Conservation (phyloP, 2,797 vertebrate species). For the Crax fasciolata region DNA sequence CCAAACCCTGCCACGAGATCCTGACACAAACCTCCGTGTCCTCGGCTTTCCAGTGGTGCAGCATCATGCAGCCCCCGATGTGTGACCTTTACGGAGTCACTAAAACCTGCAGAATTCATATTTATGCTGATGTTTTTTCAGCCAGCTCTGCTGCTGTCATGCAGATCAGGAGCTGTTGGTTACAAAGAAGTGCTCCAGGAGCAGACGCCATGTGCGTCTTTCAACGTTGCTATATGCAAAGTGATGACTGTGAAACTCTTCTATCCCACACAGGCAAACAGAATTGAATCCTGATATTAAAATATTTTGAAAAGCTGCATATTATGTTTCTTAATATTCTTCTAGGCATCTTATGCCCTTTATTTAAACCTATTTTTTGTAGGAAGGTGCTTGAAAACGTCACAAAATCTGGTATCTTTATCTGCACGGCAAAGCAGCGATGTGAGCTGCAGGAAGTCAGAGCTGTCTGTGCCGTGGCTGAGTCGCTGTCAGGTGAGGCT, state of each 20-base stretch:
- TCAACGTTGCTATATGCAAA: not conserved
- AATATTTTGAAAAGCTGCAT: not conserved
- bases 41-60: no score
- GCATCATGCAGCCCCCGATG: no score
- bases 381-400: not conserved
- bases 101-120: not conserved
- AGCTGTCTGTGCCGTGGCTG: not conserved
- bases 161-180: not conserved
- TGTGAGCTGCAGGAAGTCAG: not conserved
- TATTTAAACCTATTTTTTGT: not conserved
- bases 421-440: not conserved
- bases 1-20: no score
- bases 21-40: no score
- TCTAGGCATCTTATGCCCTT: not conserved
- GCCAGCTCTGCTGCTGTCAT: not conserved
- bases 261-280: fast-evolving
- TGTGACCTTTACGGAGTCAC: not conserved
- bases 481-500: conserved; percentile 4
- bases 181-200: not conserved
- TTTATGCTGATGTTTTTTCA: no score
- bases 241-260: not conserved
- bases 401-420: not conserved
- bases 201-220: not conserved
- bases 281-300: not conserved
- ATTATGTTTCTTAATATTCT: not conserved